Evolutionary conservation across 2,888 invertebrate species (phyloP), one percentile per base, ranked within the genome.

Genomic region (Scaptomyza flava): DNA sequence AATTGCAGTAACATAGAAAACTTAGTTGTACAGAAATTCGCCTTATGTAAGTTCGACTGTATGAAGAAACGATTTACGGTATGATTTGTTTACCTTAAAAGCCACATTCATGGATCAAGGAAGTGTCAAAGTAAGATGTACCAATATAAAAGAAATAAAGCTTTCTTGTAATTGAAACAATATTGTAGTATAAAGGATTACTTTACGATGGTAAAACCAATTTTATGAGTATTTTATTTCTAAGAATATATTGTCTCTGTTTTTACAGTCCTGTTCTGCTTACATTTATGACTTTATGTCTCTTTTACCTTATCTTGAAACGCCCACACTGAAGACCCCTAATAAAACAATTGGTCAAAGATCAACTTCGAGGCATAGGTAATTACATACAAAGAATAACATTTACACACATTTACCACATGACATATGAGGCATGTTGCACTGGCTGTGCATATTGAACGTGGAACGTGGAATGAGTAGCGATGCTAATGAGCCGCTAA

Each of bases 401-500:
- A 17, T 17, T 17, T 17, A 17, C 17, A 17, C 17, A 48, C 51
- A 50, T 62, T 31, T 52, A 27, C 66, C 30, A 31, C 67, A 66
- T 58, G 52, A 45, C 12, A 38, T 23, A 64, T 41, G 34, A n/a
- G 50, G 50, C 36, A 57, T 58, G 67, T 43, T 42, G 8, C 17
- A 41, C 27, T 17, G 14, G n/a, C 17, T 23, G 34, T 38, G 36
- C 23, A 27, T 41, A 45, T 30, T 42, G 61, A 38, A 20, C n/a
- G 45, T 38, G 45, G 43, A 50, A 45, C 12, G 34, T 59, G 57
- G 34, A 56, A 42, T 30, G 64, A 59, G 70, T 53, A 53, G 75
- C 80, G 54, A 83, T 83, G 81, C 81, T 87, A 87, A 85, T 85
- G 81, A 85, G 85, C 82, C 75, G 85, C 83, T 85, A 85, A 85